A percentile compares a stretch with the other conserved stretches of the same genome.
Conservation (phyloP, 2,888 invertebrate genomes). For the Empis livida region DNA sequence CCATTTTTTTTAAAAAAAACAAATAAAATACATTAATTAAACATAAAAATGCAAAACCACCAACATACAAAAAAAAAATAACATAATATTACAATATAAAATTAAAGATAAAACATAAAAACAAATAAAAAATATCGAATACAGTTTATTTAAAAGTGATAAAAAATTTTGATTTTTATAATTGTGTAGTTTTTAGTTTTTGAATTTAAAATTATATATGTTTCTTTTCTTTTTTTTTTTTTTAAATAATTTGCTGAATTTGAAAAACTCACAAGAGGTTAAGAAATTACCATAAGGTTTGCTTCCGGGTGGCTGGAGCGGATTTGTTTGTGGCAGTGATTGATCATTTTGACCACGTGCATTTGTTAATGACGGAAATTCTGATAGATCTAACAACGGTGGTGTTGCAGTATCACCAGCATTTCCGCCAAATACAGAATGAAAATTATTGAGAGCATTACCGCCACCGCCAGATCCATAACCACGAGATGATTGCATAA, state of each 20-base stretch:
- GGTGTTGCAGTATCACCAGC: slow-evolving; percentile 67
- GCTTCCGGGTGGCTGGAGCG: slow-evolving; percentile 79
- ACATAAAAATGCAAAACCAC: slow-evolving; percentile 13
- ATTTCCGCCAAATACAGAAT: slow-evolving; percentile 68
- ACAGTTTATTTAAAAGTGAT: slow-evolving; percentile 1
- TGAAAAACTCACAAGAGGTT: slow-evolving; percentile 37
- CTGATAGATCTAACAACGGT: slow-evolving; percentile 78
- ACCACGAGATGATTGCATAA: slow-evolving; percentile 47
- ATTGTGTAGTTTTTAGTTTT: too few species aligned
- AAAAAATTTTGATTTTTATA: not conserved
- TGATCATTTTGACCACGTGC: slow-evolving; percentile 72
- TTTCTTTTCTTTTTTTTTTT: slow-evolving; percentile 8
- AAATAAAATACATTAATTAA: not conserved
- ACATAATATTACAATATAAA: slow-evolving; percentile 8
- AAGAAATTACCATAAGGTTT: slow-evolving; percentile 73
- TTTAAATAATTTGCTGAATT: slow-evolving; percentile 3
- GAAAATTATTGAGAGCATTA: slow-evolving; percentile 57
- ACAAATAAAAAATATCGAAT: slow-evolving; percentile 4
- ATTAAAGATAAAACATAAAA: slow-evolving; percentile 10
- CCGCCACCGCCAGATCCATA: slow-evolving; percentile 48
- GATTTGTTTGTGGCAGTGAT: slow-evolving; percentile 63
- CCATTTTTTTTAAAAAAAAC: too few species aligned
- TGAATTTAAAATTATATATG: not conserved
- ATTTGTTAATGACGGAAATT: slow-evolving; percentile 79
- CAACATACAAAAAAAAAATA: slow-evolving; percentile 14